These are phyloP conservation scores for Phanerotoma sp. DNA, from an alignment of 2,888 invertebrate species.

Conservation along the genomic window DNA sequence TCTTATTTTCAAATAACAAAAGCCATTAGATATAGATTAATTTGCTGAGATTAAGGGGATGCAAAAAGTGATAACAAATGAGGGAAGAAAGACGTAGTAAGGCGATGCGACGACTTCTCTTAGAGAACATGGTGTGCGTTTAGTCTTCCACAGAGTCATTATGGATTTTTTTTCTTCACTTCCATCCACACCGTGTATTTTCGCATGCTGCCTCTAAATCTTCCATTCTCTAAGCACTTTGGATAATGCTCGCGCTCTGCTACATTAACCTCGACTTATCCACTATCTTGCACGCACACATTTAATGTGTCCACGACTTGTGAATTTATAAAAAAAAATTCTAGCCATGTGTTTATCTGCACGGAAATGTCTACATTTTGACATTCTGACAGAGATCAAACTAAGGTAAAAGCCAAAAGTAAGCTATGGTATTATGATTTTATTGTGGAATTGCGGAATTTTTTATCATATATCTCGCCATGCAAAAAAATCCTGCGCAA, in stretches of 20 bases:
- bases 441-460: no score
- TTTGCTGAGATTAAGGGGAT: constrained; percentile 3
- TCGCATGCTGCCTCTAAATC: constrained; percentile 22
- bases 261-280: constrained; percentile 48
- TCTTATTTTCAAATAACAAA: not conserved
- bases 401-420: no score
- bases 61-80: constrained; percentile 4
- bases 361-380: no score
- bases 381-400: no score
- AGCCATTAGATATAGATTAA: constrained; percentile 18
- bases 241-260: constrained; percentile 49
- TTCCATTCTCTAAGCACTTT: constrained; percentile 40
- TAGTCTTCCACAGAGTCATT: constrained; percentile 36
- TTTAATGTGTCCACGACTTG: not conserved
- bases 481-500: no score
- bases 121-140: constrained; percentile 20
- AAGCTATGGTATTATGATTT: no score
- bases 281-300: constrained; percentile 22
- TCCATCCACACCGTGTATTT: constrained; percentile 19
- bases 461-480: no score
- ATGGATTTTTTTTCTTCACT: constrained; percentile 31
- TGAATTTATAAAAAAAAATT: constrained; percentile 12
- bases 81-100: constrained; percentile 22
- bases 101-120: constrained; percentile 15
- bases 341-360: constrained; percentile 3